Evolutionary conservation across 1,140 invertebrate genomes (phyloP), one percentile per base, ranked within the genome.

Genomic region (Amyelois transitella): DNA sequence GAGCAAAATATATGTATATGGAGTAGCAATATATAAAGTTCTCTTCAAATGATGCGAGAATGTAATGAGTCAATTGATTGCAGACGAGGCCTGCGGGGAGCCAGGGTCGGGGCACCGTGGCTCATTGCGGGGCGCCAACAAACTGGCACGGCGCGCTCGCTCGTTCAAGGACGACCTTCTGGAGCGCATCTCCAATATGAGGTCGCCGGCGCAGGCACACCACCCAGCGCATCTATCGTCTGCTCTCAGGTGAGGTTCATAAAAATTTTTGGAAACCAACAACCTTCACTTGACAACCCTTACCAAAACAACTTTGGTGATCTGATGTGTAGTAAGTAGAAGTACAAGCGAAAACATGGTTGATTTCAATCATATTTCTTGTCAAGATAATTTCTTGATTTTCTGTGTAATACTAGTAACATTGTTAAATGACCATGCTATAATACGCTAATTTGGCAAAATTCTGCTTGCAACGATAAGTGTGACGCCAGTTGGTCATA

Each of bases 111-210:
- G 90, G 51, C 92, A 93, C 73, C 92, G 92, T 69, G 90, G 91
- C 49, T 92, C 91, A 49, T 83, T 93, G 75, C 93, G 93, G 66
- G 93, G 93, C 64, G 94, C 93, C 54, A 89, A 89, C 78, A 95
- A 95, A 81, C 90, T 96, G 81, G 95, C 95, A 32, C 90, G 94
- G 55, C 91, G 96, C 53, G 95, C 95, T 43, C 92, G 95, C 61
- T 96, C 95, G 62, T 97, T 97, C 87, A 97, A 97, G 85, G 95
- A 97, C 90, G 96, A 96, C 88, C 93, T 97, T 71, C 90, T 96
- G 72, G 95, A 96, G 77, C 95, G 95, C 86, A 92, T 97, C 71
- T 95, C 93, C 53, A 93, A 95, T 83, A 96, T 96, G 92, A 91
- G 95, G 60, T 94, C 93, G 51, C 94, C 94, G 7, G 83, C 77